Evolutionary conservation across 2,888 invertebrate species (phyloP).

Genomic region (Andrena flavipes): DNA sequence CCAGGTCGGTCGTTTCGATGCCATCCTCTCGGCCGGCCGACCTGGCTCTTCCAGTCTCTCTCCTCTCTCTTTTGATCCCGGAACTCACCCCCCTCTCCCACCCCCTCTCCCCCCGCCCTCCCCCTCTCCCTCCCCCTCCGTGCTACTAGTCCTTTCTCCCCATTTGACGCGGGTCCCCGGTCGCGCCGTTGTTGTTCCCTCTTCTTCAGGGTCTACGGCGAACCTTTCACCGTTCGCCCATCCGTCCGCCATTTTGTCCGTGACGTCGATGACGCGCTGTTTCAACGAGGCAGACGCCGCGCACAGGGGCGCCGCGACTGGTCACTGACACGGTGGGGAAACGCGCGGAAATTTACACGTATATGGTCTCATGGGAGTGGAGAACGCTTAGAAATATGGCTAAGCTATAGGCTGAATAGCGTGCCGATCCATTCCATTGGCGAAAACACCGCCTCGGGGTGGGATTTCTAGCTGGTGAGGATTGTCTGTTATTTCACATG

Average conservation of each 20-base stretch:
- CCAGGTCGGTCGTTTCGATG: not conserved
- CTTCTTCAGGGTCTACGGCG: not conserved
- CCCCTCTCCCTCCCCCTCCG: constrained; percentile 4
- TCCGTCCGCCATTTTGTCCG: constrained; percentile 49
- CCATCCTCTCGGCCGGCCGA: not conserved
- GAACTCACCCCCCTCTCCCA: constrained; percentile 2
- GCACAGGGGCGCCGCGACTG: not conserved
- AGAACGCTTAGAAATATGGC: not conserved
- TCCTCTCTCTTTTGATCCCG: not conserved
- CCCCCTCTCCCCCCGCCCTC: too few species aligned
- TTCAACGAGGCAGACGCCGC: not conserved
- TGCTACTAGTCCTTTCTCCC: not conserved
- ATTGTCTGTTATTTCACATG: not conserved
- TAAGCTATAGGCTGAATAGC: not conserved
- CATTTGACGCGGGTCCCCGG: not conserved
- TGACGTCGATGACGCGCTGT: constrained; percentile 11
- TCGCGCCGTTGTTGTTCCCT: not conserved
- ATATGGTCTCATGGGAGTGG: not conserved
- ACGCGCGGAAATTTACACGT: constrained; percentile 4
- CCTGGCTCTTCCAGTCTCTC: constrained; percentile 1
- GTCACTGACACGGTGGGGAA: not conserved
- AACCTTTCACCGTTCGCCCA: constrained; percentile 41
- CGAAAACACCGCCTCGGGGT: constrained; percentile 1
- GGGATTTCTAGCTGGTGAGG: not conserved
- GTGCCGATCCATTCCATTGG: not conserved